Percentiles rank a stretch among this genome's conserved stretches.
These are phyloP conservation scores for Idris sp. DNA, from an alignment of 1,140 invertebrate species.

Conservation along the genomic window DNA sequence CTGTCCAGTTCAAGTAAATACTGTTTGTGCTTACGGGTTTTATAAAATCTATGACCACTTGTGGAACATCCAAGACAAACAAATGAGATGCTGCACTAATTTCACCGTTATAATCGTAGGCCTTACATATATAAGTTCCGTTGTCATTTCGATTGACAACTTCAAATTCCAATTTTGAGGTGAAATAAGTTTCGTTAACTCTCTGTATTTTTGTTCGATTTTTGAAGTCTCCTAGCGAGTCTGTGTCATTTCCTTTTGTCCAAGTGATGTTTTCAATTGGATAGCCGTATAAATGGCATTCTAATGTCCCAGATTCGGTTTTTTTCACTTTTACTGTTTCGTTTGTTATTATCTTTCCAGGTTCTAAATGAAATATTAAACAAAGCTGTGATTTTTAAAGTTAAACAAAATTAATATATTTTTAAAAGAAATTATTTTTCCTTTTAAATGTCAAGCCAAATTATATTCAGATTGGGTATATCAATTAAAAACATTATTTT, in stretches of 20 bases:
- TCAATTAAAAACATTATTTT: too few relatives aligned
- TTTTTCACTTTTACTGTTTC: constrained; percentile 77
- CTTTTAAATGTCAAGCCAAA: too few relatives aligned
- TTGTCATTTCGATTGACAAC: constrained; percentile 83
- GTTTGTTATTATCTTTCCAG: constrained; percentile 76
- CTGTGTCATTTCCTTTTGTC: constrained; percentile 79
- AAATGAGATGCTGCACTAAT: constrained; percentile 77
- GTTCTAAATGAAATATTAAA: constrained; percentile 72
- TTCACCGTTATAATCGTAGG: constrained; percentile 66
- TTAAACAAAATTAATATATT: too few relatives aligned
- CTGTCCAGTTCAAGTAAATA: constrained; percentile 90
- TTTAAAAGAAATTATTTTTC: too few relatives aligned
- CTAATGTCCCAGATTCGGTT: constrained; percentile 76
- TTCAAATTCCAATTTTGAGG: constrained; percentile 78
- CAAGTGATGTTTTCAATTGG: constrained; percentile 80
- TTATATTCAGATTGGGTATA: too few relatives aligned
- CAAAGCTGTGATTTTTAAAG: too few relatives aligned
- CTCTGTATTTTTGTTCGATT: constrained; percentile 67
- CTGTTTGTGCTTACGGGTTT: constrained; percentile 86
- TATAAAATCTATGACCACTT: constrained; percentile 84
- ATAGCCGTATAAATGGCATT: constrained; percentile 80
- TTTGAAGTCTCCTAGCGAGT: constrained; percentile 74
- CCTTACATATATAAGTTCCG: constrained; percentile 81
- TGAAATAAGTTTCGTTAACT: constrained; percentile 80
- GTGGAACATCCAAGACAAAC: constrained; percentile 84